Conservation (phyloP, 1,140 invertebrate species). For the Tribolium madens region DNA sequence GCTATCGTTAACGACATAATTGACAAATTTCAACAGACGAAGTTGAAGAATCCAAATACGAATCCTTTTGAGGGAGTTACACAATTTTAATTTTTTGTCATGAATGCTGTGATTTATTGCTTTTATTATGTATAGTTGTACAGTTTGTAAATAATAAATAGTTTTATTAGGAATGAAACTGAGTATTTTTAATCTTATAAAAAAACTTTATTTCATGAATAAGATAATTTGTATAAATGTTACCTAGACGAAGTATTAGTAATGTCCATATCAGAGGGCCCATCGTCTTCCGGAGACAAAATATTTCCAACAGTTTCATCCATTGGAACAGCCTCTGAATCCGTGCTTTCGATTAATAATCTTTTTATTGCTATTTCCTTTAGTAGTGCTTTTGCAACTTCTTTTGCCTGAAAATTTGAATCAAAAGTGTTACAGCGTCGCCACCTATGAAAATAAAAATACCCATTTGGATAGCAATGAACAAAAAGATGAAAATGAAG, state of each 20-base stretch:
- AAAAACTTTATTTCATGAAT: background rate
- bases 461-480: too few relatives aligned
- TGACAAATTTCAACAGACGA: background rate
- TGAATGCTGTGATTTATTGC: background rate
- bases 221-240: background rate
- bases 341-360: constrained; percentile 63
- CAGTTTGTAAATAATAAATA: background rate
- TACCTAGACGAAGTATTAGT: constrained; percentile 1
- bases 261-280: constrained; percentile 9
- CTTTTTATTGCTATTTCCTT: constrained; percentile 82
- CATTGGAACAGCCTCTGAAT: constrained; percentile 41
- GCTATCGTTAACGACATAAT: background rate
- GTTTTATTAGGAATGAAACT: background rate
- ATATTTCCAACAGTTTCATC: constrained; percentile 50
- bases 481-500: too few relatives aligned
- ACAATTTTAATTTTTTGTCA: background rate
- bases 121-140: background rate
- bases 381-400: constrained; percentile 89
- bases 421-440: too few relatives aligned
- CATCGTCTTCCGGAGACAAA: background rate
- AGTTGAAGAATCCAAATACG: background rate
- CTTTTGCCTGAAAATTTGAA: constrained; percentile 79
- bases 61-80: background rate
- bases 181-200: background rate
- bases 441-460: too few relatives aligned